A percentile compares a stretch with the other conserved stretches of the same genome.
These are phyloP conservation scores for Pachycephus smyrnensis DNA, from an alignment of 2,888 invertebrate genomes.

Conservation along the genomic window DNA sequence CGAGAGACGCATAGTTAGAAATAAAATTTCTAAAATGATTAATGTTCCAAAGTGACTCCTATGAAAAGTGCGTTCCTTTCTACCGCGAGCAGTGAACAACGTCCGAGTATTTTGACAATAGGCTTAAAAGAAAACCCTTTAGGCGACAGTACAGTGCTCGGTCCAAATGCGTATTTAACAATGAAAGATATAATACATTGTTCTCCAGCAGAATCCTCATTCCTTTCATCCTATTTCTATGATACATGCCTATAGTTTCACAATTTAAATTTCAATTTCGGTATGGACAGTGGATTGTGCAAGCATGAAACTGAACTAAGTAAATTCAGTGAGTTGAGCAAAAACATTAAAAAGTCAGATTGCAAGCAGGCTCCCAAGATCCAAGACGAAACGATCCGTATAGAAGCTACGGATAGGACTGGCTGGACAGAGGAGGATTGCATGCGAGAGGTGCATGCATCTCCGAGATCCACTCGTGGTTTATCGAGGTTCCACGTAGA, in stretches of 20 bases:
- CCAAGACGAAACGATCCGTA: background rate
- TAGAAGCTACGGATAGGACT: background rate
- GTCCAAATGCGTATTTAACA: background rate
- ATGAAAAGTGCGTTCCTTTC: background rate
- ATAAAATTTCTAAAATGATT: background rate
- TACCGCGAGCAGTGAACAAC: background rate
- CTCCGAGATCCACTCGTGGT: slow-evolving; percentile 50
- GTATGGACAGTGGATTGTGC: background rate
- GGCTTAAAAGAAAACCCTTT: background rate
- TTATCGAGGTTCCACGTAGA: slow-evolving; percentile 57
- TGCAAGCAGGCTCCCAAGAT: background rate
- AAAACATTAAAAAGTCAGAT: background rate
- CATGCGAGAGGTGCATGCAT: slow-evolving; percentile 60
- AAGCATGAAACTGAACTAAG: background rate
- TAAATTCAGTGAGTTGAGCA: background rate
- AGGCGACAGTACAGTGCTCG: background rate
- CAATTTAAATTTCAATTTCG: background rate
- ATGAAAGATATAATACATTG: background rate
- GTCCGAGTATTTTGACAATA: background rate
- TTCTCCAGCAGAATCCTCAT: background rate
- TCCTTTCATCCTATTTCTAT: background rate
- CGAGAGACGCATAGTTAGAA: slow-evolving; percentile 21
- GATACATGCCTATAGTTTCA: background rate
- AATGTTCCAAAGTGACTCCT: background rate
- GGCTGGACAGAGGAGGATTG: slow-evolving; percentile 47